These are phyloP conservation scores for Propithecus deckenii DNA, from an alignment of 2,797 vertebrate genomes.

Conservation along the genomic window DNA sequence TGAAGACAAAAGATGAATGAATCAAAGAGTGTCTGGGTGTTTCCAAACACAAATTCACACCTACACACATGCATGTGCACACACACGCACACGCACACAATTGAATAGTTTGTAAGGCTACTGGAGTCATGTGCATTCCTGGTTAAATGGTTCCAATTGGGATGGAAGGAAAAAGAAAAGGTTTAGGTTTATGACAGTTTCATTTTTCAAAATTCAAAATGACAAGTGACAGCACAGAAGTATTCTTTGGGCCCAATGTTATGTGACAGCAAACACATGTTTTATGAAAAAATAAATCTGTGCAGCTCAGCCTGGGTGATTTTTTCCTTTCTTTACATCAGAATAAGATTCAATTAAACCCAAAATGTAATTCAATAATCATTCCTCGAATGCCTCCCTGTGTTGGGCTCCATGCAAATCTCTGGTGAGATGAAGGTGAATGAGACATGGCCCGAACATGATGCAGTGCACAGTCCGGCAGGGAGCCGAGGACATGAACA, in stretches of 20 bases:
- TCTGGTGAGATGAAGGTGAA: not conserved
- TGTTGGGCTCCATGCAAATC: not conserved
- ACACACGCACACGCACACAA: not conserved
- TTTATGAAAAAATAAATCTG: slow-evolving; percentile 7
- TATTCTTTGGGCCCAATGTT: not conserved
- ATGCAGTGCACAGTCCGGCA: not conserved
- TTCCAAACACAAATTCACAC: not conserved
- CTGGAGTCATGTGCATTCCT: not conserved
- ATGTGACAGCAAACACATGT: not conserved
- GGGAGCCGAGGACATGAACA: not conserved
- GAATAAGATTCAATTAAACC: not conserved
- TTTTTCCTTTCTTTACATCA: not conserved
- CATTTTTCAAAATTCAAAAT: not conserved
- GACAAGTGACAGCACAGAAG: not conserved
- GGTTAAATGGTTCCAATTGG: not conserved
- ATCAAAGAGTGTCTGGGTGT: not conserved
- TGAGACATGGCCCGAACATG: not conserved
- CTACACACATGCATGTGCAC: not conserved
- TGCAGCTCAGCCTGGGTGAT: not conserved
- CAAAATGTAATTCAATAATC: not conserved
- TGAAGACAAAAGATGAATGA: slow-evolving; percentile 1
- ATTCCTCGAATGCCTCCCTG: not conserved
- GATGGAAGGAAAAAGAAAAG: not conserved
- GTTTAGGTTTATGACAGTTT: not conserved
- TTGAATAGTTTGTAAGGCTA: not conserved